Percentiles rank a stretch among this genome's conserved stretches.
Conservation (phyloP, 2,797 vertebrate species). For the Clangula hyemalis region DNA sequence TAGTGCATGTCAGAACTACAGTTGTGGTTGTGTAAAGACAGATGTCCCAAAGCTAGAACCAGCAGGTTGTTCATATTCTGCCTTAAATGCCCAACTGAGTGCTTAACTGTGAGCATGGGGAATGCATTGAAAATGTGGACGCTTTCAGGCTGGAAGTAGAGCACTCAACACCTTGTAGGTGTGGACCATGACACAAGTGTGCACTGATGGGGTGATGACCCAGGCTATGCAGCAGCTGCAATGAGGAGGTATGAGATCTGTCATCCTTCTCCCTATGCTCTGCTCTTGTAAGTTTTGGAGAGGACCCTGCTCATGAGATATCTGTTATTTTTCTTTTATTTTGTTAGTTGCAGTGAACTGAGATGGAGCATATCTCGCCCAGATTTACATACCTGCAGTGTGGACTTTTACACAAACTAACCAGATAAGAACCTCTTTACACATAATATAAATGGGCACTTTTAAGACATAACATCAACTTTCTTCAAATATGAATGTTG, state of each 20-base stretch:
- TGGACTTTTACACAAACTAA: background rate
- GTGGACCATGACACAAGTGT: background rate
- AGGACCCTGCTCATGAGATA: background rate
- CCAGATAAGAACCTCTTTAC: background rate
- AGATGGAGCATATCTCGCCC: background rate
- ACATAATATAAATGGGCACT: background rate
- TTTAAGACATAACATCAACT: background rate
- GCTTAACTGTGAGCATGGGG: background rate
- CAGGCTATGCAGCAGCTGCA: rapidly evolving
- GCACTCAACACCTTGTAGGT: background rate
- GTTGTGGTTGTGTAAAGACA: background rate
- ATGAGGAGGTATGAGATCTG: background rate
- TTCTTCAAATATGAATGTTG: background rate
- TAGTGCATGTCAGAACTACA: background rate
- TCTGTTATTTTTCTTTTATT: background rate
- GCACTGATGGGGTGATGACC: rapidly evolving
- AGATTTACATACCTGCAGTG: background rate
- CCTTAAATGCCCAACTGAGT: background rate
- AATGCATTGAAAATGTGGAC: rapidly evolving
- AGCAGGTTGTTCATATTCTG: background rate
- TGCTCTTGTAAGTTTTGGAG: background rate
- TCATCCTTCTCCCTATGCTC: background rate
- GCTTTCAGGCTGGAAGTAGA: background rate
- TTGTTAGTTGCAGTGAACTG: background rate
- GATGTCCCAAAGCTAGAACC: background rate